Base-by-base conservation (phyloP, 2,888 invertebrate species). In the Sminthurinus aureus region DNA sequence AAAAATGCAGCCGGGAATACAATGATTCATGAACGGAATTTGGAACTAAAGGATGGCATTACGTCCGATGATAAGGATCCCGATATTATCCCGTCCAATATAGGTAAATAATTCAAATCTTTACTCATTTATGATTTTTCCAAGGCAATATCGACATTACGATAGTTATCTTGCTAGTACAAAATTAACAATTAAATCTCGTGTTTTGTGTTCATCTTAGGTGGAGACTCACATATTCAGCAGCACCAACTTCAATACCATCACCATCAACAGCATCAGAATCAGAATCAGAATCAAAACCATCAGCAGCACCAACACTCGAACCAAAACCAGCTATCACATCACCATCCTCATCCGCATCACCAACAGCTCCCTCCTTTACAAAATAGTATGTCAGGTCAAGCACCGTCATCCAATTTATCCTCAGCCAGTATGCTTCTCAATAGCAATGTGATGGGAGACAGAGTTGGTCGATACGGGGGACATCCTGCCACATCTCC, bases 61-160 rank as follows among this genome's bases (percentile, higher is more conserved):
- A 83, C 89, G 20, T 87, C 89, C 15, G 92, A 93, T 88, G 93
- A 93, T 89, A 92, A 92, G 88, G 94, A 94, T 91, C 94, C 94
- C 22, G 94, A 94, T 90, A 93, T 94, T 85, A 94, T 94, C 90
- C 94, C 94, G 86, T 94, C 94, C 85, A 94, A 94, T 92, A 94
- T 93, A 89, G 94, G 94, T 94, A 22, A 69, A 38, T 4, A 1
- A 38, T 38, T 38, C 6, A 38, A 38, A 38, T 38, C 38, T 6
- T 38, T 4, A 38, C 6, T 38, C 38, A 38, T 38, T 38, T 6
- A 1, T 38, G 3, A 38, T 38, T 73, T 22, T 22, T 20, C 9
- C 11, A 20, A 22, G 20, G 4, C 24, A 73, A 22, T 3, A 9
- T 73, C n/a, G n/a, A n/a, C n/a, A n/a, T n/a, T n/a, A n/a, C n/a